These are phyloP conservation scores for Pluvialis apricaria DNA, from an alignment of 2,113 vertebrate species.

Conservation along the genomic window DNA sequence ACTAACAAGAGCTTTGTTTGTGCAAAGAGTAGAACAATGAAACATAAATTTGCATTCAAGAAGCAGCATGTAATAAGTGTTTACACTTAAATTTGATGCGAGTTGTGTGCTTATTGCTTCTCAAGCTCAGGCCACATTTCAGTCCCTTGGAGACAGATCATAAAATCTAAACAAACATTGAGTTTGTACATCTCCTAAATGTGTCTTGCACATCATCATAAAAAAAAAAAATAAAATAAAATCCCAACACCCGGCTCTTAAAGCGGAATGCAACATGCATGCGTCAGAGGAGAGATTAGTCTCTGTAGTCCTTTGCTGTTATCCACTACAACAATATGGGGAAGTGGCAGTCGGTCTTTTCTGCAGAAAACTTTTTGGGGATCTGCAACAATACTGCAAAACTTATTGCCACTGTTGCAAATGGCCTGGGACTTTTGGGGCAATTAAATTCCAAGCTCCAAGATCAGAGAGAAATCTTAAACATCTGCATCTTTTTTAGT, in stretches of 20 bases:
- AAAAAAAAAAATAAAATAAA: neutral
- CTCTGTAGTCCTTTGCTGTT: neutral
- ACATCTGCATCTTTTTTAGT: neutral
- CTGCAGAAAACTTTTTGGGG: neutral
- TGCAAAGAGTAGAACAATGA: neutral
- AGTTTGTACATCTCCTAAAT: neutral
- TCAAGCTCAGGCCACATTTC: neutral
- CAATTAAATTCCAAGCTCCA: neutral
- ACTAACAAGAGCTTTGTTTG: neutral
- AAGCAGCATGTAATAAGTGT: slow-evolving; percentile 2
- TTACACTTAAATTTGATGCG: slow-evolving; percentile 26
- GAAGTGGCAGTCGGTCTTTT: neutral
- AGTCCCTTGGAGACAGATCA: neutral
- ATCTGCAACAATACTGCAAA: neutral
- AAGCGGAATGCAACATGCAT: neutral
- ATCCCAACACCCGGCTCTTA: neutral
- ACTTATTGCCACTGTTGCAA: neutral
- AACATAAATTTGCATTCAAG: slow-evolving; percentile 20
- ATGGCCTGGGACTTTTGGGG: neutral
- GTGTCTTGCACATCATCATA: neutral
- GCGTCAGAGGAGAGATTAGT: neutral
- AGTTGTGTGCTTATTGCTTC: neutral
- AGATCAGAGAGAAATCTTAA: neutral
- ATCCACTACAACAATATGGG: neutral
- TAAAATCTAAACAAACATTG: slow-evolving; percentile 19